Evolutionary conservation across 2,888 invertebrate genomes (phyloP), one percentile per base, ranked within the genome.

Genomic region (Philonicus albiceps): DNA sequence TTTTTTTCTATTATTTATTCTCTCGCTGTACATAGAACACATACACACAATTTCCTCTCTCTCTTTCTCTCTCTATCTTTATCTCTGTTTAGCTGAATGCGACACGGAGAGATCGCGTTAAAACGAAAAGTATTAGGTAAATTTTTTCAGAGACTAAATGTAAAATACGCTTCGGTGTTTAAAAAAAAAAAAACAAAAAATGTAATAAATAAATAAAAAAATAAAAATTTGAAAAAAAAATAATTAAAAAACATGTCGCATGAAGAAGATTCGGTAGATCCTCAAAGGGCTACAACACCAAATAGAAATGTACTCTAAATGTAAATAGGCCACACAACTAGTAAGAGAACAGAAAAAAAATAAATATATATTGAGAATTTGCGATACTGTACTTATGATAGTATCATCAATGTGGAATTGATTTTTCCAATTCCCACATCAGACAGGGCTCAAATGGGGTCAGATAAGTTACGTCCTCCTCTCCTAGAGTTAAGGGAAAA

Each of bases 1-100:
- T 81, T 53, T 81, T n/a, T 81, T 81, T 55, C 64, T 37, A 74
- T 81, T 81, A 55, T 81, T 81, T 81, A 55, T 81, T 81, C 53
- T 31, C 64, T 55, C 64, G 34, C 64, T 81, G 81, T 55, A 81
- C 34, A 64, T 81, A 55, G 22, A 27, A 64, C 37, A 22, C 27
- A 78, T 30, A 64, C 37, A 22, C 27, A 78, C 49, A 78, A 0
- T 43, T 49, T 78, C 76, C 34, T 74, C 74, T 74, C 31, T 74
- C 27, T 53, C 11, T 31, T 5, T 31, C 31, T 3, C 31, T 31
- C 5, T 31, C 31, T 31, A 3, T 43, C 43, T n/a, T n/a, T 4
- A 8, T 43, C 43, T 53, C 53, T 53, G n/a, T 53, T 27, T 64
- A 27, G 27, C 27, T 11, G 13, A 64, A 22, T 11, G 27, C 34